A percentile compares a stretch with the other conserved stretches of the same genome.
phyloP scores from a whole-genome alignment of 2,113 vertebrate species.

The Cheirogaleus medius region DNA sequence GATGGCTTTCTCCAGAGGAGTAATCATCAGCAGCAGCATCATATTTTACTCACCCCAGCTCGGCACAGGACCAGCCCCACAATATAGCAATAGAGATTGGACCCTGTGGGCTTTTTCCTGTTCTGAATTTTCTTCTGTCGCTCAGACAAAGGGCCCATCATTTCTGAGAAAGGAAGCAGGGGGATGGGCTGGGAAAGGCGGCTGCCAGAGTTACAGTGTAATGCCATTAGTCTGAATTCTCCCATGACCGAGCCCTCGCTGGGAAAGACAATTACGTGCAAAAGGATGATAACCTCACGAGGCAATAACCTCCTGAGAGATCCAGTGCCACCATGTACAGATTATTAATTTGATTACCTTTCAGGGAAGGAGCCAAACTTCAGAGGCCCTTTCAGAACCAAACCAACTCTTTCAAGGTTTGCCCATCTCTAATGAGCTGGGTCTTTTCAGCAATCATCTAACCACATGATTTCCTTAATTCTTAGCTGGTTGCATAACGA shows the following conservation, averaged over 20 bases:
- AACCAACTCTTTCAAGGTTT: conserved; percentile 51
- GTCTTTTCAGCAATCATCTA: conserved; percentile 53
- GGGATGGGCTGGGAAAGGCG: neutral
- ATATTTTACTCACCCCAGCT: neutral
- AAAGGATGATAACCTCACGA: conserved; percentile 55
- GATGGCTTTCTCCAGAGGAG: neutral
- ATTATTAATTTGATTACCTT: conserved; percentile 69
- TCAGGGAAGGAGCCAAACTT: conserved; percentile 56
- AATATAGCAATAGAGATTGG: neutral
- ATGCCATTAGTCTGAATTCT: conserved; percentile 71
- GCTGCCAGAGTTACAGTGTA: conserved; percentile 47
- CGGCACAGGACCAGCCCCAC: neutral
- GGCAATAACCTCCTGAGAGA: conserved; percentile 41
- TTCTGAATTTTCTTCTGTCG: conserved; percentile 39
- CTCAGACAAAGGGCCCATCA: conserved; percentile 9
- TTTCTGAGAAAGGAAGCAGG: conserved; percentile 18
- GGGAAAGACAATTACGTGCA: conserved; percentile 59
- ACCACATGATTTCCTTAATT: conserved; percentile 69
- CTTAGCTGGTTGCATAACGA: conserved; percentile 59
- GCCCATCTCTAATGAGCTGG: conserved; percentile 62
- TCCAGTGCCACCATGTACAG: conserved; percentile 5
- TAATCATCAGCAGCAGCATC: neutral
- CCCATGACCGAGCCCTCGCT: conserved; percentile 62
- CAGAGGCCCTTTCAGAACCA: conserved; percentile 20
- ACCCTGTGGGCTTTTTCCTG: neutral